A percentile compares a stretch with the other conserved stretches of the same genome.
These are phyloP conservation scores for Leptestheria dahalacensis DNA, from an alignment of 1,140 invertebrate genomes.

Conservation along the genomic window DNA sequence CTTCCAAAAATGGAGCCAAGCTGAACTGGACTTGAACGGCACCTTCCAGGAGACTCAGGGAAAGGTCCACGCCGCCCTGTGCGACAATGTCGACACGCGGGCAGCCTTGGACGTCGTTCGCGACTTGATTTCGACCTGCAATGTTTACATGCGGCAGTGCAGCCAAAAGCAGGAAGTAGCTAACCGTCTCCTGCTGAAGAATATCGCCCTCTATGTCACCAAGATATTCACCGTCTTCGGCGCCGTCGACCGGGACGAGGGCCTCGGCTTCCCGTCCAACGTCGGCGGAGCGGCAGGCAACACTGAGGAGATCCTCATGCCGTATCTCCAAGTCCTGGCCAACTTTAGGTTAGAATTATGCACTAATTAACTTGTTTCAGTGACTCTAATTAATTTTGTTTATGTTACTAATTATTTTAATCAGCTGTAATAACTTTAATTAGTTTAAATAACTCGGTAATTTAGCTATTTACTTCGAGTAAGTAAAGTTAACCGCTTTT, in stretches of 20 bases:
- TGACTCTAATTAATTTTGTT: no score
- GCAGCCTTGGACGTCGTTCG: slow-evolving; percentile 63
- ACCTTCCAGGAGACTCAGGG: slow-evolving; percentile 49
- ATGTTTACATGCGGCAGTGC: slow-evolving; percentile 64
- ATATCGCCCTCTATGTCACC: slow-evolving; percentile 67
- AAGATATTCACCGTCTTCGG: slow-evolving; percentile 80
- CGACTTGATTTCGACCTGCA: slow-evolving; percentile 62
- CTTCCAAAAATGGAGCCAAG: slow-evolving; percentile 31
- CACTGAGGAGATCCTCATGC: slow-evolving; percentile 66
- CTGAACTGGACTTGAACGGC: slow-evolving; percentile 32
- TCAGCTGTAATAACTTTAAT: no score
- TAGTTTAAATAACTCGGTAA: no score
- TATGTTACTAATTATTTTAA: no score
- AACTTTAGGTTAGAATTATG: slow-evolving; percentile 39
- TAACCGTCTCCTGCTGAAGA: slow-evolving; percentile 42
- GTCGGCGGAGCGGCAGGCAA: slow-evolving; percentile 29
- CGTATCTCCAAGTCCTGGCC: slow-evolving; percentile 69
- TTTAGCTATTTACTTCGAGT: no score
- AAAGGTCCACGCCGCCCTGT: slow-evolving; percentile 68
- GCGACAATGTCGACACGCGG: slow-evolving; percentile 90
- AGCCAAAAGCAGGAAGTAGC: slow-evolving; percentile 31
- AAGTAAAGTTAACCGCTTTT: no score
- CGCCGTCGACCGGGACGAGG: slow-evolving; percentile 48
- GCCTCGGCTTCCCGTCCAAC: slow-evolving; percentile 60
- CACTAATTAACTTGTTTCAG: no score